phyloP scores from a whole-genome alignment of 2,113 vertebrate species.

The Notiomystis cincta region DNA sequence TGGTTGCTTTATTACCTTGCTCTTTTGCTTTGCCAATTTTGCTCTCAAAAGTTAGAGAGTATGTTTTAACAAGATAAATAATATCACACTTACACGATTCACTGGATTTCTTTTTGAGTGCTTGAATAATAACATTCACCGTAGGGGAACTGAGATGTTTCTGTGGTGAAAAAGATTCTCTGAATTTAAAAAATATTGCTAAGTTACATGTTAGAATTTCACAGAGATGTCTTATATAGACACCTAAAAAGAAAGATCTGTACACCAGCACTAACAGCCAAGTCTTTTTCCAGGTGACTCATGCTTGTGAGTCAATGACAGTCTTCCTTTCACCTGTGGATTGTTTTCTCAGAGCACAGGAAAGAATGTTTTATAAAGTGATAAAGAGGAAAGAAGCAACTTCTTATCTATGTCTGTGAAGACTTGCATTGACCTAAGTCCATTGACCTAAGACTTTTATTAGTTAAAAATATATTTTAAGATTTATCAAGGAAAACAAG shows the following conservation, averaged over 20 bases:
- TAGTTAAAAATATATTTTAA: not conserved
- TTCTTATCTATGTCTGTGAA: not conserved
- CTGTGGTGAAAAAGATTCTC: not conserved
- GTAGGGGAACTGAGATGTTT: not conserved
- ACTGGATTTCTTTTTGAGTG: not conserved
- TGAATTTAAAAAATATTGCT: not conserved
- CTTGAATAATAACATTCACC: not conserved
- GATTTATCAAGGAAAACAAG: not conserved
- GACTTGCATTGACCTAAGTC: not conserved
- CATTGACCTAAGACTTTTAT: not conserved
- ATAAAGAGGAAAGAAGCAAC: not conserved
- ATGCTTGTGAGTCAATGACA: not conserved
- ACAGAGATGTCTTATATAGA: not conserved
- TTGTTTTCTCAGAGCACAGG: not conserved
- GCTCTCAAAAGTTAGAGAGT: not conserved
- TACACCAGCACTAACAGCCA: not conserved
- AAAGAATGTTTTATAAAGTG: not conserved
- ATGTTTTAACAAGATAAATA: not conserved
- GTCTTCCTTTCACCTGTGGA: not conserved
- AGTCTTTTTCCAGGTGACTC: not conserved
- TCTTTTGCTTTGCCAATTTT: not conserved
- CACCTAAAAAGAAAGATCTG: not conserved
- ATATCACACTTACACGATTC: not conserved
- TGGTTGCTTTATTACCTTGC: not conserved
- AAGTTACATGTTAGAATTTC: not conserved